A percentile compares a stretch with the other conserved stretches of the same genome.
Evolutionary conservation across 2,797 vertebrate species (phyloP).

Genomic region (Molossus alvarezi): DNA sequence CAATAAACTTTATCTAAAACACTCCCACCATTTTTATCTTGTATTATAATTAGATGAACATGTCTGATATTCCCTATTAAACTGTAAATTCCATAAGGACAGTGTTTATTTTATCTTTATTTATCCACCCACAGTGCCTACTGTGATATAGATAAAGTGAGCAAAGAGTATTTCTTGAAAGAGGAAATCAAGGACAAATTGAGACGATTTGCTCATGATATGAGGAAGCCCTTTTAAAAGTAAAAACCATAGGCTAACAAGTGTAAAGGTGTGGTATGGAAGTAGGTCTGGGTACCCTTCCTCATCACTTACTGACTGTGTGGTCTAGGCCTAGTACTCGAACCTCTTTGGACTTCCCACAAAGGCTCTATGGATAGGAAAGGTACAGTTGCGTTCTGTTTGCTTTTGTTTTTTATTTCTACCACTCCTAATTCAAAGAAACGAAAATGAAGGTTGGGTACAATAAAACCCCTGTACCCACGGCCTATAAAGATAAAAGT

Average conservation of each 20-base stretch:
- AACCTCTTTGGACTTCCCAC: background rate
- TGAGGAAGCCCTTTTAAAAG: slow-evolving; percentile 11
- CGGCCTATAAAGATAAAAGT: slow-evolving; percentile 71
- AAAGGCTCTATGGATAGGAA: background rate
- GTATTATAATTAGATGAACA: slow-evolving; percentile 53
- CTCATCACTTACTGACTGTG: background rate
- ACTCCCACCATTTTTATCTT: slow-evolving; percentile 59
- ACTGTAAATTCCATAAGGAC: slow-evolving; percentile 59
- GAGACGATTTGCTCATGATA: background rate
- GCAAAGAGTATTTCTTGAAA: slow-evolving; percentile 47
- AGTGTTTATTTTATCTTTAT: slow-evolving; percentile 55
- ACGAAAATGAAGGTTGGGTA: slow-evolving; percentile 58
- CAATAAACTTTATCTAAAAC: slow-evolving; percentile 61
- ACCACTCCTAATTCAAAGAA: slow-evolving; percentile 78
- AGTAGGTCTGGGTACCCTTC: background rate
- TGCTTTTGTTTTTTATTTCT: slow-evolving; percentile 70
- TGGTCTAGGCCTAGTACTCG: background rate
- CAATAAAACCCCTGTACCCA: slow-evolving; percentile 63
- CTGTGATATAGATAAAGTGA: slow-evolving; percentile 24
- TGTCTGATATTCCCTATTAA: slow-evolving; percentile 39
- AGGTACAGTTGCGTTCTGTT: background rate
- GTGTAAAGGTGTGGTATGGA: background rate
- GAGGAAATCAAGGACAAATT: slow-evolving; percentile 66
- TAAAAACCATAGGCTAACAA: background rate
- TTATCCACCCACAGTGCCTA: background rate